Evolutionary conservation across 2,113 vertebrate genomes (phyloP), one percentile per base, ranked within the genome.

Genomic region (Notothenia coriiceps): DNA sequence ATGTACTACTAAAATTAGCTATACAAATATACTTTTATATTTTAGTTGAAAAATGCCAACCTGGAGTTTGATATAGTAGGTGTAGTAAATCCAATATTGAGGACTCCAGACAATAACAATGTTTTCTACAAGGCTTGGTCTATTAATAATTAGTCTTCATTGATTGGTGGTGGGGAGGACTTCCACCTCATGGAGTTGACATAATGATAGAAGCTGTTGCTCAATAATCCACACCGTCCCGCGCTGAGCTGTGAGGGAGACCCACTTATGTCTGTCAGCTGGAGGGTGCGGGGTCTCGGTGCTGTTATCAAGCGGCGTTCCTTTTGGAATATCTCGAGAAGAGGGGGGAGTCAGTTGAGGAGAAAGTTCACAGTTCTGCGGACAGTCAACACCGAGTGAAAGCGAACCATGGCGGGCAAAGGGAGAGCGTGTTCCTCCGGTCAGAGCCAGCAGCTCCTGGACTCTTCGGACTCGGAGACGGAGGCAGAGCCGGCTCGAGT

Each of bases 401-500:
- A 29, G 46, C 82, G 70, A 83, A 85, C 62, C n/a, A 93, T 92
- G 90, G 88, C 88, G 80, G 73, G 77, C 11, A 81, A 17, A 77
- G 85, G 80, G 17, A 70, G 57, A 46, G 82, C 67, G 2, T 75
- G 80, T 12, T 10, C 86, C 11, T 76, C 86, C 15, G 84, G 74
- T 15, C 70, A 35, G 35, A 76, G 50, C 59, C 72, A 66, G 12
- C 72, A 63, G 12, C 0, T 93, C 77, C 86, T 89, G 55, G 91
- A 91, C 88, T 44, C 94, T 74, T 63, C 95, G 0, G 95, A 96
- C 73, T 96, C 96, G 0, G 97, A 98, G 83, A 96, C 96, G 0
- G 97, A 98, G 59, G 90, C 80, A 17, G 88, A 78, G 0, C 85
- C 77, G 0, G 86, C 62, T 5, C 80, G 63, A 17, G 17, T 8